A percentile compares a stretch with the other conserved stretches of the same genome.
phyloP scores from a whole-genome alignment of 2,888 invertebrate genomes.

The Meandrusa payeni region DNA sequence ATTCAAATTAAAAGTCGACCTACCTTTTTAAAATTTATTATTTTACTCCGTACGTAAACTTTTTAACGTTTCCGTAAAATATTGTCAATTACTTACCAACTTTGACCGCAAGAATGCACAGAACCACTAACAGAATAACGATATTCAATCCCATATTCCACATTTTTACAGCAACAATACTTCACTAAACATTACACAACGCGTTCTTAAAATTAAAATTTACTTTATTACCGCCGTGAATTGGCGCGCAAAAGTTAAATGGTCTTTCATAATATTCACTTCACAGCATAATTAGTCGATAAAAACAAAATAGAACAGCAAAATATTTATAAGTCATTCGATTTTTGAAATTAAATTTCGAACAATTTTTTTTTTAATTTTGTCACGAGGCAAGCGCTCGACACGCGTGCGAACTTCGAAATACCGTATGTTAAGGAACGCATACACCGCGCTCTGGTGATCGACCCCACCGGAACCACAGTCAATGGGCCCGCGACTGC shows the following conservation, averaged over 20 bases:
- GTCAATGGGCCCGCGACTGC: conserved; percentile 73
- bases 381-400: conserved; percentile 55
- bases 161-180: conserved; percentile 51
- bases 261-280: conserved; percentile 35
- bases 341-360: conserved; percentile 14
- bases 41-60: no score
- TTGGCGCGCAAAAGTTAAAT: conserved; percentile 34
- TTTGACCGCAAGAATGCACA: conserved; percentile 40
- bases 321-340: not conserved
- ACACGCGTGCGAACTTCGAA: conserved; percentile 44
- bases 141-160: conserved; percentile 49
- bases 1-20: no score
- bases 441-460: conserved; percentile 62
- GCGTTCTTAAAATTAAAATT: conserved; percentile 26
- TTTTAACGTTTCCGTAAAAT: not conserved
- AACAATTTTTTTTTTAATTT: conserved; percentile 34
- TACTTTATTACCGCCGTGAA: conserved; percentile 39
- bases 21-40: no score
- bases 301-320: no score
- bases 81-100: conserved; percentile 53
- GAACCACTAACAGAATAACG: conserved; percentile 51
- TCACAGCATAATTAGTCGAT: conserved; percentile 24
- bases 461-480: conserved; percentile 82
- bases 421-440: conserved; percentile 54
- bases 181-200: conserved; percentile 33